Percentiles rank a stretch among this genome's conserved stretches.
These are phyloP conservation scores for Cephalotes varians DNA, from an alignment of 2,888 invertebrate genomes.

Conservation along the genomic window DNA sequence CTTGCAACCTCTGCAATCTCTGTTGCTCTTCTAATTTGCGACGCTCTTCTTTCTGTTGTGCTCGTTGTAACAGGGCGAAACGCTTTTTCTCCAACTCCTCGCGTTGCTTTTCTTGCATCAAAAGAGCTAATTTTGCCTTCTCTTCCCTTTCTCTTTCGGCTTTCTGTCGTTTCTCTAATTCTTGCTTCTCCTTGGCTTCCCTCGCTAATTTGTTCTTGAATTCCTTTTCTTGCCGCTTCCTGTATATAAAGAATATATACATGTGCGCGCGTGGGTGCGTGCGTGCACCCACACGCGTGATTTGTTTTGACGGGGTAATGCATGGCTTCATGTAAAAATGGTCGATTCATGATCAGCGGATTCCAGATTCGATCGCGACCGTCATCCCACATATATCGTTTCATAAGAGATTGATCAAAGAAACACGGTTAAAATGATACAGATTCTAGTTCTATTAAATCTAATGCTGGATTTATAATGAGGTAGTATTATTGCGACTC, in stretches of 20 bases:
- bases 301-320: too few relatives aligned
- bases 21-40: slow-evolving; percentile 79
- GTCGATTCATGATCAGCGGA: too few relatives aligned
- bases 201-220: slow-evolving; percentile 87
- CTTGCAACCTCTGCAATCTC: slow-evolving; percentile 78
- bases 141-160: slow-evolving; percentile 85
- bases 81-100: slow-evolving; percentile 87
- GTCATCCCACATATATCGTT: too few relatives aligned
- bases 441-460: too few relatives aligned
- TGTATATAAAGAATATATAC: slow-evolving; percentile 61
- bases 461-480: too few relatives aligned
- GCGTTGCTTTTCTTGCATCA: slow-evolving; percentile 85
- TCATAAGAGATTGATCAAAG: too few relatives aligned
- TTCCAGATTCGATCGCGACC: too few relatives aligned
- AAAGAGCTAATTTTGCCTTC: slow-evolving; percentile 79
- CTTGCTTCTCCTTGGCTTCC: slow-evolving; percentile 86
- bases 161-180: slow-evolving; percentile 85
- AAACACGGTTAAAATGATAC: too few relatives aligned
- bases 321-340: too few relatives aligned
- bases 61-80: slow-evolving; percentile 78
- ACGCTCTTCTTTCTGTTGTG: slow-evolving; percentile 83
- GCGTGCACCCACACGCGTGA: too few relatives aligned
- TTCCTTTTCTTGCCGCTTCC: slow-evolving; percentile 88
- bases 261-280: too few relatives aligned
- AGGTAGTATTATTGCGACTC: too few relatives aligned